A percentile compares a stretch with the other conserved stretches of the same genome.
Conservation (phyloP, 2,113 vertebrate genomes). For the Chionodraco myersi region DNA sequence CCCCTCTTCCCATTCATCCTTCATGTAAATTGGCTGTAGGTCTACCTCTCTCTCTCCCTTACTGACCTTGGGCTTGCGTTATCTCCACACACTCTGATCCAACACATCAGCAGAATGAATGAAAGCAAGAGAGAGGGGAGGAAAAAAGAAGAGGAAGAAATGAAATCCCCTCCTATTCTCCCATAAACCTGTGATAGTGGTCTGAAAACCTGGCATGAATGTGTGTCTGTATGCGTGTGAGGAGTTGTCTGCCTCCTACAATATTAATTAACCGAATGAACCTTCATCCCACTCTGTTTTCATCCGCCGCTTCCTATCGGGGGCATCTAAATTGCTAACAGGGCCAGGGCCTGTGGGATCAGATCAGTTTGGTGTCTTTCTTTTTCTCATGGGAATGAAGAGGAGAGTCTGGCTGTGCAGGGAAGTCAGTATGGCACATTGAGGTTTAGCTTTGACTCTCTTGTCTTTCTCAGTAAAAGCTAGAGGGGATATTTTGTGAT, state of each 20-base stretch:
- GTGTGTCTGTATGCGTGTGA: constrained; percentile 23
- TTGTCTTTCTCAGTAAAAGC: neutral
- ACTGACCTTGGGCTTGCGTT: constrained; percentile 83
- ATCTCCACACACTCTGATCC: constrained; percentile 77
- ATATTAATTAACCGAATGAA: constrained; percentile 74
- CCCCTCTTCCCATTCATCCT: constrained; percentile 78
- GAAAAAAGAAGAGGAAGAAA: constrained; percentile 42
- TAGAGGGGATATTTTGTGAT: no score
- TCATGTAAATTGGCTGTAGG: constrained; percentile 83
- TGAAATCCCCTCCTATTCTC: constrained; percentile 56
- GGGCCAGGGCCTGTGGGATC: constrained; percentile 40
- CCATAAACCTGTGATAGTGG: constrained; percentile 64
- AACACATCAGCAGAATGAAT: constrained; percentile 62
- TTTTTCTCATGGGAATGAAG: constrained; percentile 23
- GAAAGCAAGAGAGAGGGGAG: constrained; percentile 47
- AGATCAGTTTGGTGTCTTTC: constrained; percentile 38
- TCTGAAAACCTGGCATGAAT: constrained; percentile 51
- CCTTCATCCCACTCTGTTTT: constrained; percentile 45
- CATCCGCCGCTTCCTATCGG: constrained; percentile 39
- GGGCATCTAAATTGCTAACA: constrained; percentile 60
- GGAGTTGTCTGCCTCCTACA: constrained; percentile 48
- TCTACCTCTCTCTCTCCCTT: constrained; percentile 72
- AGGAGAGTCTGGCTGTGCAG: constrained; percentile 15
- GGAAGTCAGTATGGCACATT: constrained; percentile 17
- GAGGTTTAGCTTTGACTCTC: neutral